phyloP scores from a whole-genome alignment of 2,888 invertebrate species.

The Cerastis leucographa region DNA sequence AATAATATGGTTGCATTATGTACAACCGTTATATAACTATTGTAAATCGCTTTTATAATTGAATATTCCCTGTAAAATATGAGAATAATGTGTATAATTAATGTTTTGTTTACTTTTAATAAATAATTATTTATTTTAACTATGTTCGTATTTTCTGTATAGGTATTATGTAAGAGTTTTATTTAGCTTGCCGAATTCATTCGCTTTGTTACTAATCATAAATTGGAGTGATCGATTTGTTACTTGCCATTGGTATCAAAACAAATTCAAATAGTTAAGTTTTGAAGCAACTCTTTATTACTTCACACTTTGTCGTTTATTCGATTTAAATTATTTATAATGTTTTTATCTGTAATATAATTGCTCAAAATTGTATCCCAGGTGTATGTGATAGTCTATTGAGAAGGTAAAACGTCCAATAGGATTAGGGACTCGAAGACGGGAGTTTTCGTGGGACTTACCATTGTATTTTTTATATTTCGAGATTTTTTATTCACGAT shows the following conservation, averaged over 20 bases:
- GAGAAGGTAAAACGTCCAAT: conserved; percentile 74
- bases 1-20: conserved; percentile 69
- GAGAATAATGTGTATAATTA: conserved; percentile 79
- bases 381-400: conserved; percentile 75
- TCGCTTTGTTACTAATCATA: conserved; percentile 74
- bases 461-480: conserved; percentile 67
- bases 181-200: conserved; percentile 83
- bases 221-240: conserved; percentile 66
- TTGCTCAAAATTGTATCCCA: conserved; percentile 83
- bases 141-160: conserved; percentile 79
- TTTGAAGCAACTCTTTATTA: conserved; percentile 40
- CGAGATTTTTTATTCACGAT: conserved; percentile 65
- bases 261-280: conserved; percentile 71
- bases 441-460: conserved; percentile 57
- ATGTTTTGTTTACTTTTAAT: conserved; percentile 77
- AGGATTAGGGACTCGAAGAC: conserved; percentile 60
- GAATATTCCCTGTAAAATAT: conserved; percentile 76
- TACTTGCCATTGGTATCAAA: conserved; percentile 86
- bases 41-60: conserved; percentile 79
- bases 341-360: conserved; percentile 66
- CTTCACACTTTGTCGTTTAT: conserved; percentile 29
- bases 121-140: conserved; percentile 85
- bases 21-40: conserved; percentile 70
- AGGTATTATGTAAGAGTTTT: conserved; percentile 76
- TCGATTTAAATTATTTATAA: conserved; percentile 51